phyloP scores from a whole-genome alignment of 35 echinoderm and acorn worm species.

The Diadema setosum region DNA sequence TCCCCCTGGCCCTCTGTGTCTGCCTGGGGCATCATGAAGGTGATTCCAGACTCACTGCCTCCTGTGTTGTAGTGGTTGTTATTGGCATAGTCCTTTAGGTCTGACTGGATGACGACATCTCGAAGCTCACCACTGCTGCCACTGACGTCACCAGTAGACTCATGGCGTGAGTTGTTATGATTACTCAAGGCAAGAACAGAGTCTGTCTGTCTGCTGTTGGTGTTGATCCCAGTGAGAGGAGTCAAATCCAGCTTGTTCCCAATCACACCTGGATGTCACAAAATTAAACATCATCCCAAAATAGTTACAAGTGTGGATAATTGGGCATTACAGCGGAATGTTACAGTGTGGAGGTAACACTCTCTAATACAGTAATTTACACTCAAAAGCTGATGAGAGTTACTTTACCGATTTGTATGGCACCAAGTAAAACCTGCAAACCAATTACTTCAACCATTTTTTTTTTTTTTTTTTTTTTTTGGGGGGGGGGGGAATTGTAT shows the following conservation, averaged over 20 bases:
- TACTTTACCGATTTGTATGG: no score
- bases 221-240: constrained; percentile 58
- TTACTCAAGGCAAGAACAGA: neutral
- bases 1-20: neutral
- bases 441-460: no score
- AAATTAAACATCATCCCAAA: neutral
- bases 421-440: no score
- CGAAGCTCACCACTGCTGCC: no score
- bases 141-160: neutral
- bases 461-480: no score
- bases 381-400: no score
- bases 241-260: constrained; percentile 71
- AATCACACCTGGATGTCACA: constrained; percentile 52
- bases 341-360: no score
- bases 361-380: no score
- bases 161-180: neutral
- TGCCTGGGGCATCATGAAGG: neutral
- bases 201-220: neutral
- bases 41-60: constrained; percentile 41
- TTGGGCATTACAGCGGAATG: no score
- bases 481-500: no score
- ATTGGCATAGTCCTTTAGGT: constrained; percentile 63
- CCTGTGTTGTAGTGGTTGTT: constrained; percentile 44
- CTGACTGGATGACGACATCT: neutral
- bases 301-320: neutral